These are phyloP conservation scores for Himantopus leucocephalus DNA, from an alignment of 2,113 vertebrate species.

Conservation along the genomic window DNA sequence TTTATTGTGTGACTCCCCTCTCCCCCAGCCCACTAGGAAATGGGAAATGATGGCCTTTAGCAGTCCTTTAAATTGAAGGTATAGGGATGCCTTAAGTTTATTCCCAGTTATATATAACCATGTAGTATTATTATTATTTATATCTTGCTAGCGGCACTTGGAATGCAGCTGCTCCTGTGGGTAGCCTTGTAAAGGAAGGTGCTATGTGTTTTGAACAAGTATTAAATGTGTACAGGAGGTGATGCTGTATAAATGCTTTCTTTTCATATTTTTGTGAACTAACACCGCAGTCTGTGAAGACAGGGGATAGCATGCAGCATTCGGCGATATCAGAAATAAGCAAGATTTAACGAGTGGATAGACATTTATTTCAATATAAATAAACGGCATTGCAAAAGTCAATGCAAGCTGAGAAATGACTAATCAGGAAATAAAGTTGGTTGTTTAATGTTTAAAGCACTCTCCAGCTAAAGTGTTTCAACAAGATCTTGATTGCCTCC, in stretches of 20 bases:
- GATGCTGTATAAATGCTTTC: neutral
- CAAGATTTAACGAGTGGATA: neutral
- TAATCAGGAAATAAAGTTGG: neutral
- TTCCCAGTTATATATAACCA: conserved; percentile 43
- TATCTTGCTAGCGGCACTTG: conserved; percentile 28
- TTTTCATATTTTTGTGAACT: neutral
- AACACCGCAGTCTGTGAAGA: neutral
- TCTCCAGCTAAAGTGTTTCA: neutral
- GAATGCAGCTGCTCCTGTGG: conserved; percentile 6
- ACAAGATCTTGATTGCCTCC: neutral
- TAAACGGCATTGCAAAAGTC: neutral
- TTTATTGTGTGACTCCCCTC: conserved; percentile 46
- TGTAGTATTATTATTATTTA: conserved; percentile 49
- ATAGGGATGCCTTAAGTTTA: conserved; percentile 48
- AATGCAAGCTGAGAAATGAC: neutral
- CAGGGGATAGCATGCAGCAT: neutral
- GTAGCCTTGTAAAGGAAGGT: conserved; percentile 17
- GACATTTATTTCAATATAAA: neutral
- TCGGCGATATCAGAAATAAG: neutral
- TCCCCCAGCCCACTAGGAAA: conserved; percentile 14
- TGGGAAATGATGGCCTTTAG: conserved; percentile 65
- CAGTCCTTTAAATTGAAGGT: conserved; percentile 64
- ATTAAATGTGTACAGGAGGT: neutral
- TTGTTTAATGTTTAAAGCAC: neutral
- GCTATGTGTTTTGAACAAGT: neutral